These are phyloP conservation scores for Phasianus colchicus DNA, from an alignment of 2,113 vertebrate genomes.

Conservation along the genomic window DNA sequence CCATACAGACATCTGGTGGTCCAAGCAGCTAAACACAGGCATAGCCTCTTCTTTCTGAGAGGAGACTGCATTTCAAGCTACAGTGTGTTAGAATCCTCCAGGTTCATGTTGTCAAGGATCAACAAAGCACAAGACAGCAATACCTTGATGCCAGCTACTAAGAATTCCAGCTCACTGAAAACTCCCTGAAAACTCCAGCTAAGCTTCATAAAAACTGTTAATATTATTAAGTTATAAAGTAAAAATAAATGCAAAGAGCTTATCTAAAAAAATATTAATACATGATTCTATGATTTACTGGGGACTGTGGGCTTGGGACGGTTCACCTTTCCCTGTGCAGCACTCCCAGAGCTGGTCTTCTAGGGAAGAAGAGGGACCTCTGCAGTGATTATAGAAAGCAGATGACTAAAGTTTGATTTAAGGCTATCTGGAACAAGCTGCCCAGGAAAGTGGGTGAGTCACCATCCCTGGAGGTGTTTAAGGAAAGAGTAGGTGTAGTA, in stretches of 20 bases:
- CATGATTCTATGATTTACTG: too few species aligned
- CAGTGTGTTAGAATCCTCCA: fast-evolving
- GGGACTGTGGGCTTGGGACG: too few species aligned
- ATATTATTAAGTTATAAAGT: neutral
- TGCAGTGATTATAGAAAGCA: too few species aligned
- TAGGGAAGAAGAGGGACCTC: too few species aligned
- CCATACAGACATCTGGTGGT: neutral
- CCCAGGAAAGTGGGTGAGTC: too few species aligned
- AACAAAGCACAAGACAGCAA: neutral
- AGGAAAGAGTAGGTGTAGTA: too few species aligned
- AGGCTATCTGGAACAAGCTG: too few species aligned
- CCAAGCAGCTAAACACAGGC: neutral
- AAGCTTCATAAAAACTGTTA: neutral
- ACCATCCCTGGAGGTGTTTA: too few species aligned
- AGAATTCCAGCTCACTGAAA: too few species aligned
- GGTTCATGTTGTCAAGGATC: fast-evolving
- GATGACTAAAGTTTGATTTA: too few species aligned
- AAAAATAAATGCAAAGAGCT: neutral
- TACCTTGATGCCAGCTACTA: neutral
- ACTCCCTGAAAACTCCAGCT: neutral
- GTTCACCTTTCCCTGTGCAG: too few species aligned
- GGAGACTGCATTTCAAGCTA: neutral
- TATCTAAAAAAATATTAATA: neutral
- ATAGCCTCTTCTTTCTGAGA: neutral
- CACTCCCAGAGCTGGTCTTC: too few species aligned